These are phyloP conservation scores for Benthosema pterotum DNA, from an alignment of 2,797 vertebrate species.

Conservation along the genomic window DNA sequence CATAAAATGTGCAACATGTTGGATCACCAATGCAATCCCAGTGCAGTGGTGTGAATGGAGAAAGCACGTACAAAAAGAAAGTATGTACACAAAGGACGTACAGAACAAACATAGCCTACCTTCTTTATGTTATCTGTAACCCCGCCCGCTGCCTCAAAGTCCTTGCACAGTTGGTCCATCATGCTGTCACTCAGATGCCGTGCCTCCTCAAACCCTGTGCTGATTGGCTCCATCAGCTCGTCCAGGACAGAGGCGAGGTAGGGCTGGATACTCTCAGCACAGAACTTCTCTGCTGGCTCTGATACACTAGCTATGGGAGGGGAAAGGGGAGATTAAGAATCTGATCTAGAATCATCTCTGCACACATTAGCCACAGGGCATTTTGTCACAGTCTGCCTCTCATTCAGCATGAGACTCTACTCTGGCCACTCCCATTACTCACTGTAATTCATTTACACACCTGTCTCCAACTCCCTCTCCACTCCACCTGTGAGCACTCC, in stretches of 20 bases:
- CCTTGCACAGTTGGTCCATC: conserved; percentile 83
- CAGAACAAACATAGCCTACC: conserved; percentile 70
- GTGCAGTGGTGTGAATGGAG: too few species aligned
- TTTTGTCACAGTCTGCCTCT: too few species aligned
- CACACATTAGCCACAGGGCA: too few species aligned
- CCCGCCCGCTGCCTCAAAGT: conserved; percentile 65
- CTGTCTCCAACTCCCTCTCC: too few species aligned
- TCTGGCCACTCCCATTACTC: too few species aligned
- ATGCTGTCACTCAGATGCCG: conserved; percentile 80
- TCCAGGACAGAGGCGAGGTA: conserved; percentile 87
- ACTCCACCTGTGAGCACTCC: too few species aligned
- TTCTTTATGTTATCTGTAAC: conserved; percentile 73
- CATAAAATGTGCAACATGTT: too few species aligned
- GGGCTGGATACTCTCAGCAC: conserved; percentile 82
- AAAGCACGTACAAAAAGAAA: background rate
- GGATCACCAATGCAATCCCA: too few species aligned
- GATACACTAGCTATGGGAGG: conserved; percentile 76
- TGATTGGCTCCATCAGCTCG: conserved; percentile 92
- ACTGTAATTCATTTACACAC: too few species aligned
- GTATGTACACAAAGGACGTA: background rate
- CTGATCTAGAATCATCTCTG: too few species aligned
- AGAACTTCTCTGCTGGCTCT: conserved; percentile 81
- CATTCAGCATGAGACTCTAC: too few species aligned
- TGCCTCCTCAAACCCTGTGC: conserved; percentile 85
- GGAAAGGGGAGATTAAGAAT: background rate